A percentile compares a stretch with the other conserved stretches of the same genome.
These are phyloP conservation scores for Discoglossus pictus DNA, from an alignment of 2,797 vertebrate genomes.

Conservation along the genomic window DNA sequence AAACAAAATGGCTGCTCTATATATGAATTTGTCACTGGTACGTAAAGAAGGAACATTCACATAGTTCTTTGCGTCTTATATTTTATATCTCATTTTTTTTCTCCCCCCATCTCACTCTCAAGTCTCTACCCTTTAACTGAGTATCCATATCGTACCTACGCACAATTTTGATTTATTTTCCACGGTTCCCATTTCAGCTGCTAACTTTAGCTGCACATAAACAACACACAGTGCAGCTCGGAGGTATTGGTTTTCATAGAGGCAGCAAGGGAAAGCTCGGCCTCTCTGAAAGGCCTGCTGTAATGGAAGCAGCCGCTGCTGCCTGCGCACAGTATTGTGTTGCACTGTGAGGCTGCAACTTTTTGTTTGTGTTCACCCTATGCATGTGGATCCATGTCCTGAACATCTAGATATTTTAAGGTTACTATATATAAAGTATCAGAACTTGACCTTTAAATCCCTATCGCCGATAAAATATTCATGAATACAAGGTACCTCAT, in stretches of 20 bases:
- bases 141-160: slow-evolving; percentile 45
- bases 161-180: slow-evolving; percentile 29
- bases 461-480: neutral
- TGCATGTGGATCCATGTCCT: neutral
- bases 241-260: slow-evolving; percentile 59
- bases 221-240: slow-evolving; percentile 53
- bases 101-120: slow-evolving; percentile 5
- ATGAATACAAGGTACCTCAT: no score
- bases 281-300: slow-evolving; percentile 34
- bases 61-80: neutral
- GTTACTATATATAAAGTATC: slow-evolving; percentile 9
- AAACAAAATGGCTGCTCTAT: no score
- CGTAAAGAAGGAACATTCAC: no score
- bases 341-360: slow-evolving; percentile 8
- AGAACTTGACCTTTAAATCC: slow-evolving; percentile 11
- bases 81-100: no score
- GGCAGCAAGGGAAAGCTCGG: slow-evolving; percentile 52
- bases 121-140: slow-evolving; percentile 19
- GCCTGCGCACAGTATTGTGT: neutral
- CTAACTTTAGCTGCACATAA: slow-evolving; percentile 56
- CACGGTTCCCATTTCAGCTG: slow-evolving; percentile 55
- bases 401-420: neutral
- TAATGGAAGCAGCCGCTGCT: neutral
- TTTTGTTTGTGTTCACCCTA: slow-evolving; percentile 1
- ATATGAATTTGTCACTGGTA: no score